A percentile compares a stretch with the other conserved stretches of the same genome.
These are phyloP conservation scores for Nibea albiflora DNA, from an alignment of 2,113 vertebrate genomes.

Conservation along the genomic window DNA sequence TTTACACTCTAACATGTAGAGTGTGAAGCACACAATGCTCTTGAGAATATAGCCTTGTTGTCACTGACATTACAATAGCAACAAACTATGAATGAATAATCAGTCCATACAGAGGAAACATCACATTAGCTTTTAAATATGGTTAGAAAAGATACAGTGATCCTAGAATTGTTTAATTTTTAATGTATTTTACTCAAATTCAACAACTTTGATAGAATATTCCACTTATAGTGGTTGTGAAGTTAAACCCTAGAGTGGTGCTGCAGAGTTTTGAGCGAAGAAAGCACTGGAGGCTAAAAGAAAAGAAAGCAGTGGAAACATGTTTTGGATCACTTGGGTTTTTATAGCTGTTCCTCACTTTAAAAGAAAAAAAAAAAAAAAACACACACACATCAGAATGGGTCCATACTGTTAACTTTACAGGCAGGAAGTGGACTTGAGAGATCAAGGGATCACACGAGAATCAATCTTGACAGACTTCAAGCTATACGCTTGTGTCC, in stretches of 20 bases:
- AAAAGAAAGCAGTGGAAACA: background rate
- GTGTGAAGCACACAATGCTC: background rate
- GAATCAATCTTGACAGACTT: too few relatives aligned
- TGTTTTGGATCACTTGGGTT: background rate
- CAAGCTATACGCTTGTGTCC: too few relatives aligned
- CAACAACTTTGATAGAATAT: conserved; percentile 66
- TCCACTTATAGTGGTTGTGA: conserved; percentile 46
- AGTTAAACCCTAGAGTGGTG: conserved; percentile 42
- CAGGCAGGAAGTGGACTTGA: too few relatives aligned
- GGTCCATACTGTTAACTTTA: background rate
- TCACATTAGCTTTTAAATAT: conserved; percentile 10
- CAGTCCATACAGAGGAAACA: conserved; percentile 1
- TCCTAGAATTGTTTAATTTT: conserved; percentile 46
- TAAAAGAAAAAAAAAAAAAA: background rate
- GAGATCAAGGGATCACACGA: too few relatives aligned
- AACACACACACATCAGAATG: background rate
- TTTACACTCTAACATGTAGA: background rate
- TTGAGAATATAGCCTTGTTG: background rate
- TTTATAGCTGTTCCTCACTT: background rate
- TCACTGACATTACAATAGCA: background rate
- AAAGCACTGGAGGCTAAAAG: background rate
- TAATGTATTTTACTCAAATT: conserved; percentile 45
- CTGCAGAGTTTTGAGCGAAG: conserved; percentile 13
- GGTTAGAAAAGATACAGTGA: conserved; percentile 14
- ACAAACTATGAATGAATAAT: conserved; percentile 11